phyloP scores from a whole-genome alignment of 1,140 invertebrate genomes.

The Sminthurinus signatus region DNA sequence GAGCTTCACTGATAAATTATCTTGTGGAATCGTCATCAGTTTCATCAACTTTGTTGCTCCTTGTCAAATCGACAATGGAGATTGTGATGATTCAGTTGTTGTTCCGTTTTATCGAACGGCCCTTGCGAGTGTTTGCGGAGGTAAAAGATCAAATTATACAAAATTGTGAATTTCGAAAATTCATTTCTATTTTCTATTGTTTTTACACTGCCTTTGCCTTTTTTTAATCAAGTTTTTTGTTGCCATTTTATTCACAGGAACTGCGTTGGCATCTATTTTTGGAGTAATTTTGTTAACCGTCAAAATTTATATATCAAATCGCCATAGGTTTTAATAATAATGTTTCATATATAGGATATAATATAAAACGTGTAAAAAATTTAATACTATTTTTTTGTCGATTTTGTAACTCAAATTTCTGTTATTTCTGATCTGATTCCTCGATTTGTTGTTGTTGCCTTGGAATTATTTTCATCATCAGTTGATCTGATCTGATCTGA shows the following conservation, averaged over 20 bases:
- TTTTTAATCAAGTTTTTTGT: neutral
- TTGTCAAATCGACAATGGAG: conserved; percentile 21
- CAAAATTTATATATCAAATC: conserved; percentile 12
- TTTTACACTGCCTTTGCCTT: too few species aligned
- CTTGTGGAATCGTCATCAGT: conserved; percentile 76
- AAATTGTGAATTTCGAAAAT: too few species aligned
- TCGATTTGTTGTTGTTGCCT: too few species aligned
- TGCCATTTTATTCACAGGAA: conserved; percentile 2
- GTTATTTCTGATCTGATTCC: too few species aligned
- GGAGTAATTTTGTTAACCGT: conserved; percentile 3
- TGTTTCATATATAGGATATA: too few species aligned
- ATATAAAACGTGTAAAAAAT: too few species aligned
- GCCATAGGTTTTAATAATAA: neutral
- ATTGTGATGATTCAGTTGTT: neutral
- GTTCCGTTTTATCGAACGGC: neutral
- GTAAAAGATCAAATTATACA: too few species aligned
- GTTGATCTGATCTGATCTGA: too few species aligned
- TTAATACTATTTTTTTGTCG: too few species aligned
- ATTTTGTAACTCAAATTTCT: too few species aligned
- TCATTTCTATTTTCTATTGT: too few species aligned
- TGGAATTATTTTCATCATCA: too few species aligned
- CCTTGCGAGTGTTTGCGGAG: neutral
- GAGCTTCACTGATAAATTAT: conserved; percentile 71
- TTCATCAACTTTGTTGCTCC: conserved; percentile 58
- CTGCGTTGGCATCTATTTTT: neutral